phyloP scores from a whole-genome alignment of 2,888 invertebrate genomes.

The Synergus itoensis region DNA sequence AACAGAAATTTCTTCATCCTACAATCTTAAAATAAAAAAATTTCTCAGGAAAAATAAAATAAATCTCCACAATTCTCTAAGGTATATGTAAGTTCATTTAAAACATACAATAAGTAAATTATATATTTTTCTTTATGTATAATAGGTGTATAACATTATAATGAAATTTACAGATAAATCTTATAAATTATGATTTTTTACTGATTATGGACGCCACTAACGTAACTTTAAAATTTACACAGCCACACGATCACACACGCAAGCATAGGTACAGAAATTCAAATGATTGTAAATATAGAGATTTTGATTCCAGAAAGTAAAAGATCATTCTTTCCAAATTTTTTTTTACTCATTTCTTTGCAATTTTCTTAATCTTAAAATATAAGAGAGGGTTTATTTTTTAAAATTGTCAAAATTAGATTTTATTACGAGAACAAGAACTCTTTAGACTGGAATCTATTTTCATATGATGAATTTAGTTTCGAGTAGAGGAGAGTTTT shows the following conservation, averaged over 20 bases:
- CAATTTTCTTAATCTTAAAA: neutral
- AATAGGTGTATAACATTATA: conserved; percentile 43
- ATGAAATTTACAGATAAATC: conserved; percentile 44
- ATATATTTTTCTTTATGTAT: neutral
- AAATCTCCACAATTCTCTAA: conserved; percentile 42
- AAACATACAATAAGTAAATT: conserved; percentile 39
- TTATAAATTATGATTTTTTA: conserved; percentile 44
- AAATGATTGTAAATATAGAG: conserved; percentile 30
- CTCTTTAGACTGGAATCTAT: neutral
- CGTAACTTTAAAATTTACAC: conserved; percentile 10
- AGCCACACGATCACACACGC: conserved; percentile 14
- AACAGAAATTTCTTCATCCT: conserved; percentile 54
- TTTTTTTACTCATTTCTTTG: neutral
- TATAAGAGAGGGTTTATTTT: too few species aligned
- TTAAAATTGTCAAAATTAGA: too few species aligned
- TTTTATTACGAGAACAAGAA: neutral
- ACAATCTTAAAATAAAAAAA: conserved; percentile 45
- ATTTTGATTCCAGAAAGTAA: neutral
- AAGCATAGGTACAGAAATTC: neutral
- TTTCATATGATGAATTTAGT: neutral
- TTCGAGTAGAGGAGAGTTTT: neutral
- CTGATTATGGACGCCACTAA: conserved; percentile 23
- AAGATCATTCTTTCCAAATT: neutral
- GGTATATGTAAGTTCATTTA: conserved; percentile 32
- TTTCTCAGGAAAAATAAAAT: conserved; percentile 56